These are phyloP conservation scores for Aethes cnicana DNA, from an alignment of 2,888 invertebrate species.

Conservation along the genomic window DNA sequence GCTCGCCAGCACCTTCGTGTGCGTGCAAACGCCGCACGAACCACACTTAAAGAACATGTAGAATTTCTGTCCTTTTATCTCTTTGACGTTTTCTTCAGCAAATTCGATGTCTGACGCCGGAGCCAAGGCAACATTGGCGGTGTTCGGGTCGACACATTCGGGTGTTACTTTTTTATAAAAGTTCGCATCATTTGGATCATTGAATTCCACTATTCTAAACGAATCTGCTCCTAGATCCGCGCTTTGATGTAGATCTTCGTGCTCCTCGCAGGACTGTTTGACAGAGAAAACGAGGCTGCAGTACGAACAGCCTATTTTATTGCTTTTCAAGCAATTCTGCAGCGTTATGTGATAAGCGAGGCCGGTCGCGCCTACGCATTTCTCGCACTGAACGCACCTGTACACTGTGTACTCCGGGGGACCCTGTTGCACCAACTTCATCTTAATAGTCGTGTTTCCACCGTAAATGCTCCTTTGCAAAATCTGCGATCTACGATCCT, in stretches of 20 bases:
- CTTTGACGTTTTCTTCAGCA: neutral
- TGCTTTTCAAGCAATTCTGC: constrained; percentile 24
- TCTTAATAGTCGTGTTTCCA: constrained; percentile 38
- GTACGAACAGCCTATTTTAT: constrained; percentile 12
- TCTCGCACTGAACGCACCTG: constrained; percentile 44
- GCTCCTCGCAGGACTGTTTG: constrained; percentile 24
- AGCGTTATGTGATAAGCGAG: constrained; percentile 34
- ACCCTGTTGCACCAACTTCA: constrained; percentile 44
- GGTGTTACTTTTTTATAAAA: constrained; percentile 32
- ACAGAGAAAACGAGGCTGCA: constrained; percentile 35
- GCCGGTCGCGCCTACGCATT: constrained; percentile 29
- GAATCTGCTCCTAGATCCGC: constrained; percentile 16
- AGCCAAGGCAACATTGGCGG: no score
- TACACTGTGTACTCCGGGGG: constrained; percentile 45
- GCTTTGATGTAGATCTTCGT: constrained; percentile 37
- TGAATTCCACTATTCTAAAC: constrained; percentile 39
- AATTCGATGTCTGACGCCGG: neutral
- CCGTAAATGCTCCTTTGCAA: constrained; percentile 46
- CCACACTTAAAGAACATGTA: constrained; percentile 19
- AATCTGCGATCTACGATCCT: constrained; percentile 43
- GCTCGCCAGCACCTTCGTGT: neutral
- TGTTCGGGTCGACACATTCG: neutral
- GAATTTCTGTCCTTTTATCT: constrained; percentile 1
- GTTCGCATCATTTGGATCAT: constrained; percentile 28
- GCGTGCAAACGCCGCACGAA: neutral